phyloP scores from a whole-genome alignment of 2,888 invertebrate species.

The Hirtodrosophila trivittata region DNA sequence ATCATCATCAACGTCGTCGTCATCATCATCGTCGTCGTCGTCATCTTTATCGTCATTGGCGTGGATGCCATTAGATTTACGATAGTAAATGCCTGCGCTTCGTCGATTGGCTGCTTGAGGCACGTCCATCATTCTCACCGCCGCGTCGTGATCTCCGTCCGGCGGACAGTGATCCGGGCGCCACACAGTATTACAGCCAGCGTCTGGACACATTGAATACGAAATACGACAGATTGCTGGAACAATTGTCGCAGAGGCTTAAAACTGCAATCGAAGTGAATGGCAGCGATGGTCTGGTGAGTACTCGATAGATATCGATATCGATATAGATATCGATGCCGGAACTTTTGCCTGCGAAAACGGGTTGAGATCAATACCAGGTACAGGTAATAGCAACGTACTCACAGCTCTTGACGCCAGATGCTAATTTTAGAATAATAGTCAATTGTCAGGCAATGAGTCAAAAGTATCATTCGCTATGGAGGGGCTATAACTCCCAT shows the following conservation, averaged over 20 bases:
- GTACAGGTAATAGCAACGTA: slow-evolving; percentile 1
- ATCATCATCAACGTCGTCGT: slow-evolving; percentile 14
- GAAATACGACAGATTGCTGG: slow-evolving; percentile 84
- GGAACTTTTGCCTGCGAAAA: slow-evolving; percentile 18
- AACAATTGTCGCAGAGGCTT: slow-evolving; percentile 83
- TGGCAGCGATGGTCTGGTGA: slow-evolving; percentile 84
- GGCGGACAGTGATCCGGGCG: slow-evolving; percentile 83
- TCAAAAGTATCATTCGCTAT: slow-evolving; percentile 16
- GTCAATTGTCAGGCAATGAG: slow-evolving; percentile 37
- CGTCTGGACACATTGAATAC: slow-evolving; percentile 83
- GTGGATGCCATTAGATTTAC: slow-evolving; percentile 80
- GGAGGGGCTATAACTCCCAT: not conserved
- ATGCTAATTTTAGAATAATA: slow-evolving; percentile 49
- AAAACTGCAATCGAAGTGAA: slow-evolving; percentile 84
- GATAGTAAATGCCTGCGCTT: slow-evolving; percentile 84
- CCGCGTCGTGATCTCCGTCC: slow-evolving; percentile 83
- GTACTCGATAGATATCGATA: slow-evolving; percentile 53
- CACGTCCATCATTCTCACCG: slow-evolving; percentile 84
- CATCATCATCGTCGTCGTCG: slow-evolving; percentile 19
- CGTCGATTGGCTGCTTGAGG: slow-evolving; percentile 84
- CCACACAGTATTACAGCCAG: slow-evolving; percentile 83
- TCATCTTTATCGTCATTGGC: slow-evolving; percentile 14
- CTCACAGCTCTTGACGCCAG: slow-evolving; percentile 45
- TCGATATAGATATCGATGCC: slow-evolving; percentile 16
- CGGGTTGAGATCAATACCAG: slow-evolving; percentile 19